A percentile compares a stretch with the other conserved stretches of the same genome.
Conservation (phyloP, 2,888 invertebrate genomes). For the Tetragnatha montana region DNA sequence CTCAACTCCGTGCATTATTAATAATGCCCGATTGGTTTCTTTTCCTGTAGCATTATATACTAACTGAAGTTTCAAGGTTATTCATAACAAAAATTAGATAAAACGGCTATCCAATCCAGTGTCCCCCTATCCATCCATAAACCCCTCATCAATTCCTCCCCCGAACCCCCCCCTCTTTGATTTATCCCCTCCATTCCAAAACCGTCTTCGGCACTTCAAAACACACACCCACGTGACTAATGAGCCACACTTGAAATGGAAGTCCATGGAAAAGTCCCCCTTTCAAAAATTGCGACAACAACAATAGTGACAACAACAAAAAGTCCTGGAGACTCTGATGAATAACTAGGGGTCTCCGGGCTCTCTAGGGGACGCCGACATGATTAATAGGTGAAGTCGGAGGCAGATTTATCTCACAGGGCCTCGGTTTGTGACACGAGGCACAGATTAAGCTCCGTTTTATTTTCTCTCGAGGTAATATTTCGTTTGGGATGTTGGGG, state of each 20-base stretch:
- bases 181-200: conserved; percentile 7
- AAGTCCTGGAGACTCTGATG: not conserved
- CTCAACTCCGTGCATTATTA: too few relatives aligned
- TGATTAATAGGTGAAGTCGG: conserved; percentile 24
- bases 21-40: too few relatives aligned
- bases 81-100: too few relatives aligned
- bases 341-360: conserved; percentile 3
- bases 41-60: too few relatives aligned
- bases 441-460: conserved; percentile 32
- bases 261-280: not conserved
- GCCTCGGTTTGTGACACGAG: conserved; percentile 6
- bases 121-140: not conserved
- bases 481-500: not conserved
- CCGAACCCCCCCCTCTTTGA: not conserved
- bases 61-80: too few relatives aligned
- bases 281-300: not conserved
- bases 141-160: not conserved
- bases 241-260: conserved; percentile 13
- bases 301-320: not conserved
- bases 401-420: conserved; percentile 29
- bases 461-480: conserved; percentile 31
- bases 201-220: not conserved
- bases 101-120: not conserved
- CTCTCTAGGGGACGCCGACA: conserved; percentile 3
- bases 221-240: conserved; percentile 8